Evolutionary conservation across 2,888 invertebrate genomes (phyloP), one percentile per base, ranked within the genome.

Genomic region (Agrypnus murinus): DNA sequence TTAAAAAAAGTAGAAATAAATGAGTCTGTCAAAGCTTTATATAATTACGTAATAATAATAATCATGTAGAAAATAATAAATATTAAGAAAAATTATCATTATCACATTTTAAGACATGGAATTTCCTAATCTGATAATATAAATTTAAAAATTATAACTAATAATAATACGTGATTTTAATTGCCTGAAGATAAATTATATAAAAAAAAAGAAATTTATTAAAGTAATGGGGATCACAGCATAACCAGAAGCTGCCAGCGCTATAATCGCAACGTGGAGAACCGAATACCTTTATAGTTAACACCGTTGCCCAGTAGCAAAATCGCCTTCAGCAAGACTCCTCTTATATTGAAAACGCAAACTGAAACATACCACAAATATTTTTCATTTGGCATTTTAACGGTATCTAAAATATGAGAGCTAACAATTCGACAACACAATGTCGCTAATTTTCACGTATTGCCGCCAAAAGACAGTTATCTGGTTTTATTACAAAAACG

Each of bases 381-480:
- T 34, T 53, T 53, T 34, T 53, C 53, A 9, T 48, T 48, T 12
- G 53, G 34, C 25, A 53, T 34, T n/a, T n/a, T 53, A 53, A 53
- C 53, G 53, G 53, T 53, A 53, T 34, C 53, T 34, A 6, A 32
- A 53, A 53, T 32, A 34, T 34, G 53, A 32, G 53, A 53, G 34
- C 53, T 36, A 14, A 34, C 8, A 53, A 53, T 53, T 14, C 34
- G 32, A 32, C 50, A 17, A 53, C 53, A 53, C 34, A 34, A 53
- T 53, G 53, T 34, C 15, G 53, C 34, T 53, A 53, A 53, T 53
- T 53, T 53, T 53, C 53, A 14, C 53, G 53, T 34, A 10, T 34
- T 53, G 53, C 53, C 53, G 53, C 53, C 53, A 53, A 53, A 53
- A 53, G 53, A 53, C 14, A 53, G 53, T 53, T n/a, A n/a, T 53